Evolutionary conservation across 2,113 vertebrate genomes (phyloP).

Genomic region (Rhinichthys klamathensis): DNA sequence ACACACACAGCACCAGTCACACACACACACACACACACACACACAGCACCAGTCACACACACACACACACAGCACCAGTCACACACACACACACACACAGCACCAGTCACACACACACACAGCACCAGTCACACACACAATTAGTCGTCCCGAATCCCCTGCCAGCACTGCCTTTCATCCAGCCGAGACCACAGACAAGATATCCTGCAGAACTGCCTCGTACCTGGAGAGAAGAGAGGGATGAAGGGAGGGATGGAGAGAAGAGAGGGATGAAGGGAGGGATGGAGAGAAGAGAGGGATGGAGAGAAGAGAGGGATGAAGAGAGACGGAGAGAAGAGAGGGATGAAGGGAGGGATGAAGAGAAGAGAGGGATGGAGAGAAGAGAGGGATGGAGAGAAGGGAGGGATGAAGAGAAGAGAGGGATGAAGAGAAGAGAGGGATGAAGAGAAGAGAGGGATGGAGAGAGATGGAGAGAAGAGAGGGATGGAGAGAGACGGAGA

Average conservation of each 20-base stretch:
- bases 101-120: slow-evolving; percentile 57
- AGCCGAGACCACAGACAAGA: slow-evolving; percentile 86
- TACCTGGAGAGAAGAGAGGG: slow-evolving; percentile 58
- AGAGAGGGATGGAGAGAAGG: no score
- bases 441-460: no score
- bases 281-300: slow-evolving; percentile 51
- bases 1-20: no score
- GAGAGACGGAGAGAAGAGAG: no score
- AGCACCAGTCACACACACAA: slow-evolving; percentile 89
- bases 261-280: slow-evolving; percentile 24
- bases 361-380: no score
- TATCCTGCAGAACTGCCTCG: slow-evolving; percentile 86
- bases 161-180: slow-evolving; percentile 85
- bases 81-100: slow-evolving; percentile 71
- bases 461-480: no score
- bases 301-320: slow-evolving; percentile 33
- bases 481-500: no score
- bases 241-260: slow-evolving; percentile 49
- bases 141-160: slow-evolving; percentile 91
- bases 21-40: no score
- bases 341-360: no score
- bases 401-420: no score
- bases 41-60: slow-evolving; percentile 61
- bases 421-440: no score
- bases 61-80: slow-evolving; percentile 68